phyloP scores from a whole-genome alignment of 2,113 vertebrate species.

The Rhinogobius similis region DNA sequence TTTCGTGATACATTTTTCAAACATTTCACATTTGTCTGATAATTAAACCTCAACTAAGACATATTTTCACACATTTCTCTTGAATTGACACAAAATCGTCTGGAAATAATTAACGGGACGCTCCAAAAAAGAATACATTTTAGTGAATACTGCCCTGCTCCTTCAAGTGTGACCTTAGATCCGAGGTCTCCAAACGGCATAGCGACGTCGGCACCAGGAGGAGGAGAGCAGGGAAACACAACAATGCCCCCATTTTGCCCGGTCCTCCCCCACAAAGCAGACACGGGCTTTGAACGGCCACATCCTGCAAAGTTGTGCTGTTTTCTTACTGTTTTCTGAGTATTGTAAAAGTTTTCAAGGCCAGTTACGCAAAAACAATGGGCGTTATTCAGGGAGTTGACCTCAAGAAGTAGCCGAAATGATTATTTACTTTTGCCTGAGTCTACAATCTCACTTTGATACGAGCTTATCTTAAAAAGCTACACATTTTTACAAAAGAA shows the following conservation, averaged over 20 bases:
- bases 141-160: not conserved
- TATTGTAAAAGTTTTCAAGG: conserved; percentile 35
- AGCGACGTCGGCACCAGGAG: conserved; percentile 73
- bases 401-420: not conserved
- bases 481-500: no score
- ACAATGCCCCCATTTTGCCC: conserved; percentile 68
- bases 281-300: conserved; percentile 60
- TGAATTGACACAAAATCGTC: no score
- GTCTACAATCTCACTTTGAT: conserved; percentile 17
- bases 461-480: no score
- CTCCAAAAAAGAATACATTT: not conserved
- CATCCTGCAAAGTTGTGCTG: conserved; percentile 23
- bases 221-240: conserved; percentile 47
- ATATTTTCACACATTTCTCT: no score
- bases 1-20: no score
- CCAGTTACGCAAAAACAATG: conserved; percentile 45
- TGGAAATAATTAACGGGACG: no score
- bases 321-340: conserved; percentile 47
- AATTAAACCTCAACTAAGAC: no score
- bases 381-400: conserved; percentile 47
- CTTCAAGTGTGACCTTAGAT: conserved; percentile 26
- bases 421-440: not conserved
- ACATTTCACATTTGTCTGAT: no score
- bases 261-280: conserved; percentile 44
- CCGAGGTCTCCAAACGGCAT: conserved; percentile 39